Percentiles rank a stretch among this genome's conserved stretches.
Evolutionary conservation across 2,888 invertebrate species (phyloP).

Genomic region (Conistra vaccinii): DNA sequence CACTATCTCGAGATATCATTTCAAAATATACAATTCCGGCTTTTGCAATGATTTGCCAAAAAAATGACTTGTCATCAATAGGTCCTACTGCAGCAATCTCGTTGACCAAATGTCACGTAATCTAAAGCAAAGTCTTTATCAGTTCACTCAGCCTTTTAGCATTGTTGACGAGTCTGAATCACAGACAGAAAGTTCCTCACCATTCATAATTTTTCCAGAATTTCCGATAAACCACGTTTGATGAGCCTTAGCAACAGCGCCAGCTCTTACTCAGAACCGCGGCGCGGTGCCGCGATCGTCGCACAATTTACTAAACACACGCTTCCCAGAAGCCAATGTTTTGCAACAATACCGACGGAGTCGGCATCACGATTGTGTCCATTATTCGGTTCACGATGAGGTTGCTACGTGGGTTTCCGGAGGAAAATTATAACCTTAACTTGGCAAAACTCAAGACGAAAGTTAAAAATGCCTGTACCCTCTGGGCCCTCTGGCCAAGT

Average conservation of each 20-base stretch:
- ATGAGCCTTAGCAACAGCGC: conserved; percentile 38
- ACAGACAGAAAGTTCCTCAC: conserved; percentile 1
- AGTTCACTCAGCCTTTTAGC: not conserved
- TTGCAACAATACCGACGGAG: conserved; percentile 60
- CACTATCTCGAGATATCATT: not conserved
- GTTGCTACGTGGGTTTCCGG: conserved; percentile 32
- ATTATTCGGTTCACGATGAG: conserved; percentile 24
- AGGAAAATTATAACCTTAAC: not conserved
- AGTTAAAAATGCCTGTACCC: not conserved
- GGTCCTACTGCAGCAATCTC: not conserved
- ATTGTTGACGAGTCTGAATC: too few relatives aligned
- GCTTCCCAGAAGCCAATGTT: conserved; percentile 64
- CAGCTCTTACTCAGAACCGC: conserved; percentile 43
- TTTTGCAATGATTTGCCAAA: not conserved
- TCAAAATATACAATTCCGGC: not conserved
- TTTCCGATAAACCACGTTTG: not conserved
- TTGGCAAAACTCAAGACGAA: not conserved
- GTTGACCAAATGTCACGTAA: not conserved
- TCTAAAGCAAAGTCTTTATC: not conserved
- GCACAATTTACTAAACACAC: conserved; percentile 62
- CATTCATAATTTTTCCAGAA: conserved; percentile 18
- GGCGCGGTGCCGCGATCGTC: conserved; percentile 21
- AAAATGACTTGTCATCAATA: not conserved
- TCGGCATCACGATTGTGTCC: conserved; percentile 36
- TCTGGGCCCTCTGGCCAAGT: not conserved